phyloP scores from a whole-genome alignment of 2,113 vertebrate species.

The Osmerus mordax region DNA sequence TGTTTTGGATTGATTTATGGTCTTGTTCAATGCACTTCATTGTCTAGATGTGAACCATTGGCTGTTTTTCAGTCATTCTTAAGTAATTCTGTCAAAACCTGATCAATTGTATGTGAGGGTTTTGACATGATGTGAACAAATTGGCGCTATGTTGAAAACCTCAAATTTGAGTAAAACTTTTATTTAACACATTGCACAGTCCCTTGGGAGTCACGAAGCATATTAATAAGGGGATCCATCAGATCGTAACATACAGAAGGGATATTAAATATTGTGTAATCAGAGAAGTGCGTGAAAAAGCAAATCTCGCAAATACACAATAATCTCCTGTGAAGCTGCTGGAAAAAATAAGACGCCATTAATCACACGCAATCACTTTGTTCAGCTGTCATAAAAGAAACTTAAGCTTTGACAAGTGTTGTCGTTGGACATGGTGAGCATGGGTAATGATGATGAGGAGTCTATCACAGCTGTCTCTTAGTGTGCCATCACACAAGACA shows the following conservation, averaged over 20 bases:
- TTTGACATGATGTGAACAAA: too few species aligned
- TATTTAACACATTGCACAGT: background rate
- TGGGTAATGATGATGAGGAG: constrained; percentile 22
- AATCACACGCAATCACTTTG: constrained; percentile 39
- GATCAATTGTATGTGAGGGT: too few species aligned
- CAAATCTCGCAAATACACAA: constrained; percentile 28
- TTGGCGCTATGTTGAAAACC: too few species aligned
- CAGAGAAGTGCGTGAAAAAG: constrained; percentile 18
- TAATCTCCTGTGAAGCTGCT: constrained; percentile 18
- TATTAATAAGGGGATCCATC: constrained; percentile 1
- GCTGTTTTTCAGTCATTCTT: background rate
- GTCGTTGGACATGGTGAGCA: constrained; percentile 25
- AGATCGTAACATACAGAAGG: background rate
- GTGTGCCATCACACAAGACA: background rate
- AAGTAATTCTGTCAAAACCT: too few species aligned
- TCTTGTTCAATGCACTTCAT: background rate
- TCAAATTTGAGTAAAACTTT: too few species aligned
- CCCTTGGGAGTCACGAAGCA: background rate
- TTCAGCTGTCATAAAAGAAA: constrained; percentile 40
- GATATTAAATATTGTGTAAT: constrained; percentile 15
- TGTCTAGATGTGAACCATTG: background rate
- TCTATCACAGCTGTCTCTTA: constrained; percentile 10
- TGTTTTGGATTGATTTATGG: constrained; percentile 2
- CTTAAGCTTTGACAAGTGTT: constrained; percentile 40
- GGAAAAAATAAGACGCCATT: constrained; percentile 9